Percentiles rank a stretch among this genome's conserved stretches.
Evolutionary conservation across 2,888 invertebrate species (phyloP).

Genomic region (Tenthredo livida): DNA sequence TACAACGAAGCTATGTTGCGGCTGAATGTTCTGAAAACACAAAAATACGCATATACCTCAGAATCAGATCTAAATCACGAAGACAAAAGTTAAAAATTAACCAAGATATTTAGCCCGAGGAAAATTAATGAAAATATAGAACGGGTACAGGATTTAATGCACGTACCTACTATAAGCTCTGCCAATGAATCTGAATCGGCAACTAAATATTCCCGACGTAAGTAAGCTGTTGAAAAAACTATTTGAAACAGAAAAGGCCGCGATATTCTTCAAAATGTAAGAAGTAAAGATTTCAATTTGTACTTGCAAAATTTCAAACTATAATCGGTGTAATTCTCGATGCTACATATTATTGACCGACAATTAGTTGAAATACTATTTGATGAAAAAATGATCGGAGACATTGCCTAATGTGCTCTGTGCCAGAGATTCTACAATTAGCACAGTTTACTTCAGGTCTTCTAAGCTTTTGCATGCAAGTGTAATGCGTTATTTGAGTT

Average conservation of each 20-base stretch:
- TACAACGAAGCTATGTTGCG: slow-evolving; percentile 10
- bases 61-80: slow-evolving; percentile 13
- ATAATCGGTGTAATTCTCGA: background rate
- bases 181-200: slow-evolving; percentile 7
- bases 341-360: background rate
- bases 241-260: background rate
- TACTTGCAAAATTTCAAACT: background rate
- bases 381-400: too few species aligned
- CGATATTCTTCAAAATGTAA: background rate
- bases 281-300: background rate
- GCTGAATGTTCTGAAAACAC: background rate
- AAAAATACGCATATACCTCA: slow-evolving; percentile 13
- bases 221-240: background rate
- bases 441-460: background rate
- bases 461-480: background rate
- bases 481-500: background rate
- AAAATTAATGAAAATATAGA: background rate
- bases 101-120: background rate
- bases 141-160: background rate
- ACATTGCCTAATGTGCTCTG: background rate
- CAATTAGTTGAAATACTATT: too few species aligned
- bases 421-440: background rate
- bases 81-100: background rate
- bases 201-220: background rate
- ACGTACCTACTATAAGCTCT: slow-evolving; percentile 6